These are phyloP conservation scores for Eupeodes luniger DNA, from an alignment of 2,888 invertebrate genomes.

Conservation along the genomic window DNA sequence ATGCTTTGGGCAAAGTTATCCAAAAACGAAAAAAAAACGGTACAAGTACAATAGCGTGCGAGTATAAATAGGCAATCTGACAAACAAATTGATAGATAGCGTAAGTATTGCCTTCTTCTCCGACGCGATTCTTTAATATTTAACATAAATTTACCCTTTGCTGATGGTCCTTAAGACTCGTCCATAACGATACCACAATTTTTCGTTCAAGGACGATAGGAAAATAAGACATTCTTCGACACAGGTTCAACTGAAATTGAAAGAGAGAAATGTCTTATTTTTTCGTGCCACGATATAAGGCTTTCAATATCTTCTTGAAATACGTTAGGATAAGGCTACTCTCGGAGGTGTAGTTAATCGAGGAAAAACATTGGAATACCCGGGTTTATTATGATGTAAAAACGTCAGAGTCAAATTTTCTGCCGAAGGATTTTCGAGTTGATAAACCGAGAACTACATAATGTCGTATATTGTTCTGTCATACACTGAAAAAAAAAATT, in stretches of 20 bases:
- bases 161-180: constrained; percentile 47
- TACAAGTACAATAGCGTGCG: background rate
- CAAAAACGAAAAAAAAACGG: background rate
- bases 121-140: background rate
- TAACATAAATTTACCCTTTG: constrained; percentile 45
- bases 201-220: background rate
- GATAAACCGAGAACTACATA: background rate
- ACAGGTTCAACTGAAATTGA: background rate
- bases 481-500: background rate
- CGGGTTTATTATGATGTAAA: constrained; percentile 46
- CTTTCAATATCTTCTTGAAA: constrained; percentile 5
- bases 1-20: constrained; percentile 44
- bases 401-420: constrained; percentile 56
- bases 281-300: background rate
- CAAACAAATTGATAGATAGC: constrained; percentile 25
- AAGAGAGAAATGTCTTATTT: constrained; percentile 18
- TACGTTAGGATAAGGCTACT: constrained; percentile 3
- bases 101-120: background rate
- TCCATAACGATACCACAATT: constrained; percentile 49
- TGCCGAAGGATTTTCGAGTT: constrained; percentile 50
- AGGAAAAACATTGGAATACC: constrained; percentile 38
- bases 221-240: background rate
- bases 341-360: constrained; percentile 19
- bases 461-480: background rate
- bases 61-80: constrained; percentile 36